These are phyloP conservation scores for Tragelaphus buxtoni DNA, from an alignment of 2,113 vertebrate genomes.

Conservation along the genomic window DNA sequence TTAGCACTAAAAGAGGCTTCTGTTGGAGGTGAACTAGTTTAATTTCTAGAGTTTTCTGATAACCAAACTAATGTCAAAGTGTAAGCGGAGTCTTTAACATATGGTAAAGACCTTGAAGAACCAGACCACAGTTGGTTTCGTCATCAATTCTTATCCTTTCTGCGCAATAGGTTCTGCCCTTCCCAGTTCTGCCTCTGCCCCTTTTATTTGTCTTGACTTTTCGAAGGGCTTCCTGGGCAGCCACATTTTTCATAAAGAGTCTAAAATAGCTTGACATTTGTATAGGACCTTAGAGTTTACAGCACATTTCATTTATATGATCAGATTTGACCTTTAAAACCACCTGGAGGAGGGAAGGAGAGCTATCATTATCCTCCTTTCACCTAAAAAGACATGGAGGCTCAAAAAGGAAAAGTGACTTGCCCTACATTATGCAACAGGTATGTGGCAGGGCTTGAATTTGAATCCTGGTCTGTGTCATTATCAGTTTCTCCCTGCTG, in stretches of 20 bases:
- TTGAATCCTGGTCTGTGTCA: not conserved
- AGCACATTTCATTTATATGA: conserved; percentile 14
- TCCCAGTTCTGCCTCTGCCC: not conserved
- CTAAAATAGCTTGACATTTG: conserved; percentile 61
- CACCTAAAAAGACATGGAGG: not conserved
- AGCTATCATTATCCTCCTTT: not conserved
- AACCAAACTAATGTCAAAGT: not conserved
- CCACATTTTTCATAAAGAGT: not conserved
- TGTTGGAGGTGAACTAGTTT: not conserved
- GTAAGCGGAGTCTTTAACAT: not conserved
- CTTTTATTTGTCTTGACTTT: not conserved
- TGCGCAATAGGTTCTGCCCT: not conserved
- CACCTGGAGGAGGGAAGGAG: conserved; percentile 31
- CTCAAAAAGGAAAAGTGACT: not conserved
- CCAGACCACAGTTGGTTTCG: not conserved
- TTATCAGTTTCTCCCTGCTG: not conserved
- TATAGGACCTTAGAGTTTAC: not conserved
- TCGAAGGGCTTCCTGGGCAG: conserved; percentile 34
- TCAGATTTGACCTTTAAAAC: conserved; percentile 46
- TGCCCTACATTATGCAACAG: not conserved
- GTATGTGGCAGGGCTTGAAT: not conserved
- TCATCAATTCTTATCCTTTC: not conserved
- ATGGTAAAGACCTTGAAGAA: not conserved
- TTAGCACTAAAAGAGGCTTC: not conserved
- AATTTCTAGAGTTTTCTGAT: not conserved